Conservation (phyloP, 2,888 invertebrate genomes). For the Athalia circularis region DNA sequence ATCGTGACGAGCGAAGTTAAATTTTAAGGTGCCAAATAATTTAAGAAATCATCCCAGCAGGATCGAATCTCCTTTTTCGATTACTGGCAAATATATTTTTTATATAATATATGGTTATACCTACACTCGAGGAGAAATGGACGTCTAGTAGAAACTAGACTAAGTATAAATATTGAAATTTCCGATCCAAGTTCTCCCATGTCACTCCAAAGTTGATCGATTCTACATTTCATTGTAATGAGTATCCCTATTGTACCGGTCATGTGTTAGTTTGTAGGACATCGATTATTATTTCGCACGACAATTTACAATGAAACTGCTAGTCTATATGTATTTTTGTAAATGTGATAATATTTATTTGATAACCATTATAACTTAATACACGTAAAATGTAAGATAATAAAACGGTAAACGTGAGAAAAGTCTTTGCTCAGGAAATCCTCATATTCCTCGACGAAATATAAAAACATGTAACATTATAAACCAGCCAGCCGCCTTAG, state of each 20-base stretch:
- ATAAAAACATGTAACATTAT: too few species aligned
- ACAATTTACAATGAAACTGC: not conserved
- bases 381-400: not conserved
- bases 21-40: too few species aligned
- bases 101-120: too few species aligned
- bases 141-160: too few species aligned
- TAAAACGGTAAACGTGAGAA: not conserved
- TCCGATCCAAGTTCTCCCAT: too few species aligned
- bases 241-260: too few species aligned
- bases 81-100: not conserved
- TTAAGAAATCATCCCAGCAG: too few species aligned
- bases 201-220: too few species aligned
- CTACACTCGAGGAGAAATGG: too few species aligned
- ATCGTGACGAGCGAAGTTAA: not conserved
- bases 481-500: not conserved
- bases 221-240: not conserved
- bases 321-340: conserved; percentile 4
- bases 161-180: too few species aligned
- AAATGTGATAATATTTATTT: conserved; percentile 40
- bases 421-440: not conserved
- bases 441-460: not conserved
- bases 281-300: conserved; percentile 1
- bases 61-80: too few species aligned
- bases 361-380: not conserved
- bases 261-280: not conserved